Percentiles rank a stretch among this genome's conserved stretches.
Conservation (phyloP, 2,888 invertebrate genomes). For the Apomyelois bistriatella region DNA sequence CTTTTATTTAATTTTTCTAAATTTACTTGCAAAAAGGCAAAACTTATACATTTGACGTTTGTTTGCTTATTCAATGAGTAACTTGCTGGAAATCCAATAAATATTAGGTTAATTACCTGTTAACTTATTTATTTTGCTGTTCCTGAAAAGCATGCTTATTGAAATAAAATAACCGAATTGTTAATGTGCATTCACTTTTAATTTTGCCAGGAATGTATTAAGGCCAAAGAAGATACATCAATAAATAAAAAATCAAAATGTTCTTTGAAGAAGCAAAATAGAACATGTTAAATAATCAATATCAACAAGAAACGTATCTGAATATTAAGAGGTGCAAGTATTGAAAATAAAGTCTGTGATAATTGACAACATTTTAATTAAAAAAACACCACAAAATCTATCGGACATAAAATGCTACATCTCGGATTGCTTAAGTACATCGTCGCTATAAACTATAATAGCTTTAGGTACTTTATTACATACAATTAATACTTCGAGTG, state of each 20-base stretch:
- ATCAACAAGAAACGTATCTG: background rate
- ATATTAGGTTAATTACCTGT: background rate
- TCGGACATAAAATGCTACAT: conserved; percentile 68
- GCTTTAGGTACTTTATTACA: conserved; percentile 64
- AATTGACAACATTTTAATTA: conserved; percentile 81
- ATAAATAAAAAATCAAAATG: too few species aligned
- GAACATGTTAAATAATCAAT: too few species aligned
- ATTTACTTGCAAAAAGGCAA: conserved; percentile 12
- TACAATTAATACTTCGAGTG: conserved; percentile 66
- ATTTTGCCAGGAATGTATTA: conserved; percentile 19
- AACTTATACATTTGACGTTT: conserved; percentile 16
- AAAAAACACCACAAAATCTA: conserved; percentile 79
- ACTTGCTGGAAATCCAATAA: too few species aligned
- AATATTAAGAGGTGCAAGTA: conserved; percentile 17
- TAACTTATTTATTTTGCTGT: too few species aligned
- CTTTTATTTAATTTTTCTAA: conserved; percentile 16
- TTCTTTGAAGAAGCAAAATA: too few species aligned
- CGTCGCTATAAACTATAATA: conserved; percentile 57
- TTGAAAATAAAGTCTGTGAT: conserved; percentile 43
- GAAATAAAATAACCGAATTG: conserved; percentile 15
- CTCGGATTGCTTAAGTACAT: conserved; percentile 73
- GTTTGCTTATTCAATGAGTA: conserved; percentile 15
- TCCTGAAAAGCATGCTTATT: background rate
- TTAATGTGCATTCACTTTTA: conserved; percentile 32
- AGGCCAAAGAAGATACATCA: background rate